Percentiles rank a stretch among this genome's conserved stretches.
phyloP scores from a whole-genome alignment of 2,113 vertebrate genomes.

The Apeltes quadracus region DNA sequence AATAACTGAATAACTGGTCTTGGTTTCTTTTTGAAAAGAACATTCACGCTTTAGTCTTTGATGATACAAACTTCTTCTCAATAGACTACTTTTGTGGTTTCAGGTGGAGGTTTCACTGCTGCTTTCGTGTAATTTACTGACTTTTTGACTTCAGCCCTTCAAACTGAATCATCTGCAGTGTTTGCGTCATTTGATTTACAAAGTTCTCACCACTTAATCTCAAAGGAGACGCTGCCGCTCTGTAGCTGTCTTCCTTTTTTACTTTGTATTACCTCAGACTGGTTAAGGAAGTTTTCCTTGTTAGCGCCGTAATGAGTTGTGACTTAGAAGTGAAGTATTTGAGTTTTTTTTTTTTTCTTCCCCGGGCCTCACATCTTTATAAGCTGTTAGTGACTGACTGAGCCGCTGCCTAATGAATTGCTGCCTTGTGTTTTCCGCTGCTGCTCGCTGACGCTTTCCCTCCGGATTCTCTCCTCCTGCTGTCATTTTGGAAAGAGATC shows the following conservation, averaged over 20 bases:
- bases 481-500: constrained; percentile 66
- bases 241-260: constrained; percentile 40
- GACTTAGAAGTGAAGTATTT: constrained; percentile 41
- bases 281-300: constrained; percentile 51
- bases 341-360: not conserved
- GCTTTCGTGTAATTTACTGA: not conserved
- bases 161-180: constrained; percentile 2
- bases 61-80: not conserved
- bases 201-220: constrained; percentile 2
- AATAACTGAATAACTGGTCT: not conserved
- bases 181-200: constrained; percentile 8
- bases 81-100: constrained; percentile 16
- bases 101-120: constrained; percentile 1
- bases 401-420: constrained; percentile 61
- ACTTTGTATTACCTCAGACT: constrained; percentile 41
- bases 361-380: constrained; percentile 45
- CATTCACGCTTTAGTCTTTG: not conserved
- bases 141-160: constrained; percentile 16
- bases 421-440: constrained; percentile 42
- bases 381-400: constrained; percentile 59
- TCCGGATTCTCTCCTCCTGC: constrained; percentile 57
- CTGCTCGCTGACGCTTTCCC: constrained; percentile 37
- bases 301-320: constrained; percentile 60
- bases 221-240: not conserved
- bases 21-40: not conserved